Percentiles rank a stretch among this genome's conserved stretches.
These are phyloP conservation scores for Taurulus bubalis DNA, from an alignment of 2,113 vertebrate species.

Conservation along the genomic window DNA sequence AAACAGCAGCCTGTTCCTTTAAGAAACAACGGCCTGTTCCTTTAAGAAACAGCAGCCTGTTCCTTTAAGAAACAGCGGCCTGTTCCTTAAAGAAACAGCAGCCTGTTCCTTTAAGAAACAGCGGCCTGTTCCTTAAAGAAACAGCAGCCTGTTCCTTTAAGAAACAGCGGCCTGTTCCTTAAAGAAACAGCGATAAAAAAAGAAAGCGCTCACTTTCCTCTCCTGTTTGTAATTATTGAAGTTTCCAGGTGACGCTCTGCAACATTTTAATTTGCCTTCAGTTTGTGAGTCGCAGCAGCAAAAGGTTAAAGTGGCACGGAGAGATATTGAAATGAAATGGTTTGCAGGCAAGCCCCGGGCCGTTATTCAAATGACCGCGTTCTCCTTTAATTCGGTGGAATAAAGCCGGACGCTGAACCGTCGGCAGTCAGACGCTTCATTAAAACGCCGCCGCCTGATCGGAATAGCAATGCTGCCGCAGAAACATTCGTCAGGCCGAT, in stretches of 20 bases:
- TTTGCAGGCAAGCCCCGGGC: slow-evolving; percentile 76
- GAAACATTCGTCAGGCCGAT: slow-evolving; percentile 79
- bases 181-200: background rate
- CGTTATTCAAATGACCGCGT: slow-evolving; percentile 79
- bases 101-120: too few relatives aligned
- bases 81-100: too few relatives aligned
- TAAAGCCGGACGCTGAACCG: slow-evolving; percentile 78
- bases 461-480: slow-evolving; percentile 79
- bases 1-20: background rate
- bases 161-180: background rate
- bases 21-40: too few relatives aligned
- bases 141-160: background rate
- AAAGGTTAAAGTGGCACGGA: slow-evolving; percentile 80
- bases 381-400: slow-evolving; percentile 79
- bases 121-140: background rate
- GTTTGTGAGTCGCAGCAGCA: slow-evolving; percentile 53
- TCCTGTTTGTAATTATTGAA: slow-evolving; percentile 2
- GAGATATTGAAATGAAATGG: slow-evolving; percentile 81
- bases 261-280: slow-evolving; percentile 38
- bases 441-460: slow-evolving; percentile 75
- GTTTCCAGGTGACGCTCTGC: slow-evolving; percentile 33
- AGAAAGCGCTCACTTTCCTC: background rate
- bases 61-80: background rate
- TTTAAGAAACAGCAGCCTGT: background rate
- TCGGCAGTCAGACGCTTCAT: slow-evolving; percentile 82